Evolutionary conservation across 2,888 invertebrate species (phyloP).

Genomic region (Sinohyriopsis cumingii): DNA sequence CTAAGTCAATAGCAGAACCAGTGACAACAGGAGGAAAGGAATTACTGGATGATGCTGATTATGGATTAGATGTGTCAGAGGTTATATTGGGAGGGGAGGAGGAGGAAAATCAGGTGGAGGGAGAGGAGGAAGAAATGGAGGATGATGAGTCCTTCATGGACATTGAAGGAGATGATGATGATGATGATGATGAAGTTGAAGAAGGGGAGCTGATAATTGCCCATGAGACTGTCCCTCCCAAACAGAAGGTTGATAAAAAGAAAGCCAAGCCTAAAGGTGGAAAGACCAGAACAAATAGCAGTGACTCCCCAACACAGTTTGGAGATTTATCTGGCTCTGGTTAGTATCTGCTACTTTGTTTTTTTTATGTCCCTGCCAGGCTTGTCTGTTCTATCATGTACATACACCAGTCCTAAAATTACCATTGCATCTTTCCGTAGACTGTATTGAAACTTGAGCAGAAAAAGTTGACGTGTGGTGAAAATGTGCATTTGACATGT

Average conservation of each 20-base stretch:
- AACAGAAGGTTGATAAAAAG: slow-evolving; percentile 18
- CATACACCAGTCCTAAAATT: too few species aligned
- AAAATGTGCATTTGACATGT: too few species aligned
- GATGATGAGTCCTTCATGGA: slow-evolving; percentile 35
- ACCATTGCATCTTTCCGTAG: too few species aligned
- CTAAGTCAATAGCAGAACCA: slow-evolving; percentile 66
- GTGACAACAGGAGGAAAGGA: slow-evolving; percentile 18
- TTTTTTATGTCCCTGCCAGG: background rate
- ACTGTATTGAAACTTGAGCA: too few species aligned
- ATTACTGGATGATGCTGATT: slow-evolving; percentile 27
- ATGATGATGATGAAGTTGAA: slow-evolving; percentile 27
- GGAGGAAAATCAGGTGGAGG: slow-evolving; percentile 37
- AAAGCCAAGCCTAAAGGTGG: slow-evolving; percentile 23
- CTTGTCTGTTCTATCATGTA: background rate
- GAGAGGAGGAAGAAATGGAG: slow-evolving; percentile 4
- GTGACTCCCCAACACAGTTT: slow-evolving; percentile 7
- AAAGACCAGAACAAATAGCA: background rate
- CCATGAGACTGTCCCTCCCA: slow-evolving; percentile 29
- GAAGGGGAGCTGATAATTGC: slow-evolving; percentile 52
- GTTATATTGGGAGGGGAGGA: slow-evolving; percentile 26
- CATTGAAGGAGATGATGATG: slow-evolving; percentile 32
- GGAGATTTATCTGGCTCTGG: slow-evolving; percentile 16
- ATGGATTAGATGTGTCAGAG: slow-evolving; percentile 29
- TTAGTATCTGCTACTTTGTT: background rate
- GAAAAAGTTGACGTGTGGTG: too few species aligned